Evolutionary conservation across 2,888 invertebrate genomes (phyloP).

Genomic region (Synanthedon myopaeformis): DNA sequence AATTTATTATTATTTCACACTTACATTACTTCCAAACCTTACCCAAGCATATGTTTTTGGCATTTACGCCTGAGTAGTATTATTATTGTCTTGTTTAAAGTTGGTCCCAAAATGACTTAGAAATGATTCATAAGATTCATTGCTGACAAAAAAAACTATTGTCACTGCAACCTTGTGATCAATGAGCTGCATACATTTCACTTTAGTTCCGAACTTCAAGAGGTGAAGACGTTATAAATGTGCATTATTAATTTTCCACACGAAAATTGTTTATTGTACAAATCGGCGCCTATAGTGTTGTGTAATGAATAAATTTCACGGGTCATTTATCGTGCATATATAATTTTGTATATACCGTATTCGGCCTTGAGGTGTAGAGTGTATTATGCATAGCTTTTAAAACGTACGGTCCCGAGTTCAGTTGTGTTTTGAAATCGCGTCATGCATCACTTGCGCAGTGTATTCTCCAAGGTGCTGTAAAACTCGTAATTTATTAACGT

Average conservation of each 20-base stretch:
- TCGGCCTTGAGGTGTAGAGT: constrained; percentile 16
- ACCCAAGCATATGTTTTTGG: too few relatives aligned
- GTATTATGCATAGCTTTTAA: not conserved
- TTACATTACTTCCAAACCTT: too few relatives aligned
- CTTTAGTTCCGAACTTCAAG: constrained; percentile 3
- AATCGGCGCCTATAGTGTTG: not conserved
- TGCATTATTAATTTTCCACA: not conserved
- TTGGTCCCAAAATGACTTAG: not conserved
- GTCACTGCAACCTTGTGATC: constrained; percentile 15
- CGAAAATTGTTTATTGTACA: not conserved
- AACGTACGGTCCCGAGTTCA: constrained; percentile 28
- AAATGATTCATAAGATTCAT: constrained; percentile 1
- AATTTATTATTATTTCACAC: too few relatives aligned
- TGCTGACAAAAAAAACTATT: constrained; percentile 8
- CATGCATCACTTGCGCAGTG: constrained; percentile 63
- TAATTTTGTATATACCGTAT: constrained; percentile 9
- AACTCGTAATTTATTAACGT: not conserved
- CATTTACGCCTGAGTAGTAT: too few relatives aligned
- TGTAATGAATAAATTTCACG: not conserved
- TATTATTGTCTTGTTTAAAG: too few relatives aligned
- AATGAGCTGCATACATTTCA: not conserved
- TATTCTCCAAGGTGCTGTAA: constrained; percentile 47
- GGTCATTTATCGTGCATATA: constrained; percentile 1
- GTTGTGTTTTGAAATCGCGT: constrained; percentile 37
- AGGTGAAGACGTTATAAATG: constrained; percentile 4